A percentile compares a stretch with the other conserved stretches of the same genome.
These are phyloP conservation scores for Nannoperca obscura DNA, from an alignment of 2,797 vertebrate genomes.

Conservation along the genomic window DNA sequence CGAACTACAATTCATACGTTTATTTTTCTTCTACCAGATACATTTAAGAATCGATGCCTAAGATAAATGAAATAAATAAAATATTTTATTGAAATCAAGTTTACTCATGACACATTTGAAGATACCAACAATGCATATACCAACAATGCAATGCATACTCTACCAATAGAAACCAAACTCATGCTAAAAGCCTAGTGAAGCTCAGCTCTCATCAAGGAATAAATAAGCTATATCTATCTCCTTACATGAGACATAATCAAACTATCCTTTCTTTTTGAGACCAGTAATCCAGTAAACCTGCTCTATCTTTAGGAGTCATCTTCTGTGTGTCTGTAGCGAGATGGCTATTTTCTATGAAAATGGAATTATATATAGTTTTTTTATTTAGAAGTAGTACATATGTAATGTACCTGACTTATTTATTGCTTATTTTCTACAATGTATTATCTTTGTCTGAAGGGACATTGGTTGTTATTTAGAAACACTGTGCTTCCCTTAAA, in stretches of 20 bases:
- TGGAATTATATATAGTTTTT: background rate
- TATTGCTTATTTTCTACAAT: background rate
- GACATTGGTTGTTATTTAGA: background rate
- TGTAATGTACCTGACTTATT: background rate
- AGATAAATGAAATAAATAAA: background rate
- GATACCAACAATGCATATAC: too few relatives aligned
- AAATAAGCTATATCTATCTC: background rate
- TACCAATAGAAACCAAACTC: background rate
- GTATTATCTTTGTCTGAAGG: fast-evolving
- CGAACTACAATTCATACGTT: slow-evolving; percentile 46
- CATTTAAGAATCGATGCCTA: background rate
- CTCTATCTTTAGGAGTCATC: too few relatives aligned
- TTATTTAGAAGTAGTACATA: slow-evolving; percentile 3
- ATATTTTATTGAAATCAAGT: background rate
- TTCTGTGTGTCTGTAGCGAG: background rate
- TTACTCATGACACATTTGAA: background rate
- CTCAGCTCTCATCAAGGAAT: background rate
- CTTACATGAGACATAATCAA: background rate
- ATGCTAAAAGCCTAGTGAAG: background rate
- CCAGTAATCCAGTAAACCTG: background rate
- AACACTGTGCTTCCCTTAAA: background rate
- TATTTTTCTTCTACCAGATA: background rate
- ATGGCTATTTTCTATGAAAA: background rate
- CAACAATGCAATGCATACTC: background rate
- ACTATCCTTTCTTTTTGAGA: background rate